Evolutionary conservation across 2,797 vertebrate species (phyloP), one percentile per base, ranked within the genome.

Genomic region (Acipenser oxyrinchus): DNA sequence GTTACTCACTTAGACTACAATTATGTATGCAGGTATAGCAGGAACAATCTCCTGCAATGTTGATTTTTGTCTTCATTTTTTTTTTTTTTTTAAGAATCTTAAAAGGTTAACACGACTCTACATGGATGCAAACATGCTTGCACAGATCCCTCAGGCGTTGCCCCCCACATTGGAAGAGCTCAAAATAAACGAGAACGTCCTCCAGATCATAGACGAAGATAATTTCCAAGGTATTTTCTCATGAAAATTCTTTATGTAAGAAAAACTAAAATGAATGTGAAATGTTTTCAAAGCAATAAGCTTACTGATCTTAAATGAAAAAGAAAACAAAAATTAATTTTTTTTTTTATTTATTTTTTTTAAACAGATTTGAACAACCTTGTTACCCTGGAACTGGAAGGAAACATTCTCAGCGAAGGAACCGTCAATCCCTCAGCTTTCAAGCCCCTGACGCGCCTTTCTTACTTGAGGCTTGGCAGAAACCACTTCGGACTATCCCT

Each of bases 371-470:
- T 97, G 75, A 84, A 78, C 77, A 91, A 80, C 13, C 74, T 99
- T 74, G 81, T 97, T 74, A 95, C 90, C 63, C 80, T 99, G 85
- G 96, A 99, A 86, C n/a, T 99, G 78, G 96, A 99, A 81, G 94
- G 87, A 68, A 99, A 99, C 72, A 76, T 89, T 75, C 89, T 99
- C 57, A 97, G 89, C 70, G 96, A 99, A 79, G 84, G 81, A 1
- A 93, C 90, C 8, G 89, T 96, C 66, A 86, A 86, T 68, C 94
- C 94, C 58, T 72, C 78, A 72, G 91, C 91, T 67, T 95, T 99
- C 49, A 70, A 75, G 48, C 83, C 90, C 63, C 82, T 98, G 71
- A 82, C 74, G 69, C 88, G 88, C 63, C 87, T 99, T 48, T 87
- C 82, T 55, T 99, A 97, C 76, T 83, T 99, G 73, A 81, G 97